Percentiles rank a stretch among this genome's conserved stretches.
These are phyloP conservation scores for Bathynomus jamesi DNA, from an alignment of 1,140 invertebrate genomes.

Conservation along the genomic window DNA sequence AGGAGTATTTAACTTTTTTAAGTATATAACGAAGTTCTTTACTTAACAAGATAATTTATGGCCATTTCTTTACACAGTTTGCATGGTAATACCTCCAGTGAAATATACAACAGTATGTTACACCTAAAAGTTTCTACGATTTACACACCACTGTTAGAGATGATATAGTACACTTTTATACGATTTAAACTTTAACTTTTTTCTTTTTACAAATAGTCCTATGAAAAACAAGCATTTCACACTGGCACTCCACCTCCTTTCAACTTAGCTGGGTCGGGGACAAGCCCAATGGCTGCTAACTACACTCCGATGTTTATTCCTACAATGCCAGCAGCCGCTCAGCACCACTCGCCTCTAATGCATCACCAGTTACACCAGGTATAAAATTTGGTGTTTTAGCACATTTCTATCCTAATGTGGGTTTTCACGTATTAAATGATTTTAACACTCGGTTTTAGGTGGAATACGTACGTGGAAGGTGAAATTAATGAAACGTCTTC, in stretches of 20 bases:
- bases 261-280: constrained; percentile 61
- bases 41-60: not conserved
- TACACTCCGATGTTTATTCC: constrained; percentile 61
- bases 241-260: constrained; percentile 74
- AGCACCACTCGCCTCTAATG: constrained; percentile 55
- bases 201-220: constrained; percentile 54
- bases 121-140: no score
- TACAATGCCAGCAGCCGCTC: constrained; percentile 56
- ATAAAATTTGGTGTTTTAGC: constrained; percentile 17
- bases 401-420: not conserved
- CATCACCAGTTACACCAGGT: constrained; percentile 69
- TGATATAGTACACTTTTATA: not conserved
- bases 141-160: not conserved
- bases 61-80: not conserved
- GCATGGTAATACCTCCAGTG: not conserved
- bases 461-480: not conserved
- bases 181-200: constrained; percentile 19
- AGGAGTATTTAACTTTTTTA: not conserved
- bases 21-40: not conserved
- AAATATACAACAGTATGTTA: no score
- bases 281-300: constrained; percentile 56
- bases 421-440: not conserved
- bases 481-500: no score
- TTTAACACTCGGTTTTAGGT: not conserved
- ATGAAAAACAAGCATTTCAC: constrained; percentile 76